Conservation (phyloP, 2,113 vertebrate genomes). For the Edolisoma coerulescens region DNA sequence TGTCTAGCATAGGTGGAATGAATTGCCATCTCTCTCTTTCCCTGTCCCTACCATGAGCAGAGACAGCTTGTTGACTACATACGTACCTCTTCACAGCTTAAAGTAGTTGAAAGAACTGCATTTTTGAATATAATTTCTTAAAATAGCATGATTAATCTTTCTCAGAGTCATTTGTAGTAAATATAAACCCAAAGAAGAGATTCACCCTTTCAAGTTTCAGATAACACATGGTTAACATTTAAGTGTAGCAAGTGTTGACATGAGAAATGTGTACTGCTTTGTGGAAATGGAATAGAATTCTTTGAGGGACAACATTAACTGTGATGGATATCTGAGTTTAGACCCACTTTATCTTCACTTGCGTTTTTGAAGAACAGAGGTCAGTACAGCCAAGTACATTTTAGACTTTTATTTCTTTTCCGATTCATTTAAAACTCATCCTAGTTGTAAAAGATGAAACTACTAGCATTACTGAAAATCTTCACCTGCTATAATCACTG, state of each 20-base stretch:
- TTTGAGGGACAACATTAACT: not conserved
- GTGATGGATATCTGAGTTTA: not conserved
- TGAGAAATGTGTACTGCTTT: not conserved
- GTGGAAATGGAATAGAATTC: not conserved
- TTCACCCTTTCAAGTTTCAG: not conserved
- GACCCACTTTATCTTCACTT: not conserved
- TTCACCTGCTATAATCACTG: not conserved
- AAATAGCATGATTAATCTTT: not conserved
- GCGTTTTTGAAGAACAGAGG: not conserved
- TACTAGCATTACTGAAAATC: not conserved
- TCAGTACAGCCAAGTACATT: not conserved
- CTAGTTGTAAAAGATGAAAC: not conserved
- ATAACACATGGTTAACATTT: not conserved
- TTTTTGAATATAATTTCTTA: not conserved
- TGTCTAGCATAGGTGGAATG: not conserved
- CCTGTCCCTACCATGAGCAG: not conserved
- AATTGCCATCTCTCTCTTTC: not conserved
- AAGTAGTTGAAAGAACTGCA: not conserved
- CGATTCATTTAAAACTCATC: not conserved
- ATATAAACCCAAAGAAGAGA: not conserved
- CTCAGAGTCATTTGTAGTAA: not conserved
- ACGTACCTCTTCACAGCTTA: not conserved
- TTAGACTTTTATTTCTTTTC: not conserved
- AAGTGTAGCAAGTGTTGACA: not conserved
- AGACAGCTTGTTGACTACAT: not conserved